Evolutionary conservation across 2,797 vertebrate genomes (phyloP), one percentile per base, ranked within the genome.

Genomic region (Channallabes apus): DNA sequence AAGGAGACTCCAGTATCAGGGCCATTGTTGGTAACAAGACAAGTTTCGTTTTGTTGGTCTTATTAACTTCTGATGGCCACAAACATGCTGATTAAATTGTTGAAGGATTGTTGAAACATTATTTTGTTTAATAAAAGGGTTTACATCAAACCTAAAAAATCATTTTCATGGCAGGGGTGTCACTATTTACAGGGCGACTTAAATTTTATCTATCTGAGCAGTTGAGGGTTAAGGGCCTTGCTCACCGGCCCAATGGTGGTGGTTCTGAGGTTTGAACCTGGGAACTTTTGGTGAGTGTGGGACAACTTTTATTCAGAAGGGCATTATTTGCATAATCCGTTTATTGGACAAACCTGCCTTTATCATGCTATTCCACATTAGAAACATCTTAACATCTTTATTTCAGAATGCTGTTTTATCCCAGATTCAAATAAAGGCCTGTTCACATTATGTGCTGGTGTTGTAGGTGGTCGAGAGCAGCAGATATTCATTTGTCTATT

Each of bases 321-420:
- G 56, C 78, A 11, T 38, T 35, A 68, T 85, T 83, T 85, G 61
- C 58, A 69, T 27, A 82, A 62, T 61, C 32, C 2, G 41, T 87
- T 87, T 27, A 76, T 73, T 54, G 20, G 58, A 86, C 75, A n/a
- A 75, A 51, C 3, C 12, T 29, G 46, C 59, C 61, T 51, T 7
- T 84, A 82, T 61, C 5, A 2, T 38, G 8, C 24, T 1, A 18
- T 62, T 79, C 59, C 32, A n/a, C 22, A 8, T 22, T 7, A 61
- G 76, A 56, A 61, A 0, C n/a, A 27, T 79, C 62, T 79, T 46
- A 46, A 46, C 41, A 46, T 46, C 7, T 54, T 85, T 59, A 83
- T 86, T 84, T 83, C 24, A 51, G 75, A 46, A 61, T 56, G 82
- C 80, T 80, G 77, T 76, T 86, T 80, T 76, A 20, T 73, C 84